Base-by-base conservation (phyloP, 2,113 vertebrate species). In the Passer montanus region DNA sequence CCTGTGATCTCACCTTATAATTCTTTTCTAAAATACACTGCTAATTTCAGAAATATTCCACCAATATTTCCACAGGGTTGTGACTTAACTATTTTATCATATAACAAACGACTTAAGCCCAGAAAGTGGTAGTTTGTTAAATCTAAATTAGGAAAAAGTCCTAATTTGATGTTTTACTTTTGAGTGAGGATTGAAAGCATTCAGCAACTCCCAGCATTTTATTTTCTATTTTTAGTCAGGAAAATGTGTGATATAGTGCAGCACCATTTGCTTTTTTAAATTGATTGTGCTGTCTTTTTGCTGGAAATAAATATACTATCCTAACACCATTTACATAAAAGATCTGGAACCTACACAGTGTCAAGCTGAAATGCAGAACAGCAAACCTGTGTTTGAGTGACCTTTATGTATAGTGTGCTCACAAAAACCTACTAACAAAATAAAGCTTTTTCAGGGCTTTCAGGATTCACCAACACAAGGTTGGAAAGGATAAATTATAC, bases 241-340 rank as follows among this genome's bases (percentile, higher is more conserved):
- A 50, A 85, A 62, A 59, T 39, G n/a, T 87, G 74, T 68, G 89
- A 95, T 87, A 66, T 72, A 76, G 62, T 43, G 39, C 89, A 96
- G 90, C 81, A 94, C 47, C 78, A 94, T 93, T 96, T 87, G 74
- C 35, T 88, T 85, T 94, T 44, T 94, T 5, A 55, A 94, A 83
- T 60, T 77, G 53, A 93, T 90, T 79, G 75, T 0, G 14, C 83
- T 95, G 74, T 95, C 83, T 97, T 95, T 96, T 87, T 7, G 43
- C 79, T 90, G 84, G 79, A 93, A 97, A 83, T 89, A 98, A 96
- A 95, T 96, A 96, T 47, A 92, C 41, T 92, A 72, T 75, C 80
- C 92, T 90, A 93, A 80, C 50, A 89, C 33, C 47, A 96, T 96
- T 95, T 95, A 97, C 96, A 95, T 96, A 94, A 95, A 90, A 78